Base-by-base conservation (phyloP, 2,797 vertebrate species). In the Nannoperca australis region DNA sequence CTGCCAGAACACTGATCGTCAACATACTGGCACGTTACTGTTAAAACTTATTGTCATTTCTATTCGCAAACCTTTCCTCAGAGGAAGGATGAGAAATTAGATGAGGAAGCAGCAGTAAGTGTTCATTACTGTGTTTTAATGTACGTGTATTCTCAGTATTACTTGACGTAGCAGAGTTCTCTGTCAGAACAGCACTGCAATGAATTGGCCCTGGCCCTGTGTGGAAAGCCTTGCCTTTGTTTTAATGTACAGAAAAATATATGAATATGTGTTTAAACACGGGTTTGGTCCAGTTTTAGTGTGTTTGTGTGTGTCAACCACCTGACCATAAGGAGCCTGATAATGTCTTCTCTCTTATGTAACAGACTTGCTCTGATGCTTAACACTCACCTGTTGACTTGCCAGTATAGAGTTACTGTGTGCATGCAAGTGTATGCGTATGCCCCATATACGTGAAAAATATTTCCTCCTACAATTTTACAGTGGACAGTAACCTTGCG, bases 361-460 rank as follows among this genome's bases (percentile, higher is more conserved):
- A 82, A 87, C 63, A 69, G 59, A 60, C 49, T 70, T 53, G 40
- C 60, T 81, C 77, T 83, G 38, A 87, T 15, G 30, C 66, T 59
- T n/a, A 38, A 49, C 60, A 42, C 70, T 80, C 67, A 76, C 63
- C 73, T 56, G 42, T 53, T 85, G 27, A 64, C 71, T 58, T 78
- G 67, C 78, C 38, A 45, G 64, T 60, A 7, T 54, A 71, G 54
- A 68, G 13, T 73, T 59, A 69, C 38, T 36, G 14, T 60, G 63
- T 59, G 72, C 50, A 70, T 49, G 58, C 70, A 76, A 64, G 64
- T 83, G 78, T 87, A 58, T 82, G 73, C 62, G 54, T 72, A 56
- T 63, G 71, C 24, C 18, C 15, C 18, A 54, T 50, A 8, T 64
- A 56, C 47, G 70, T 82, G 40, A 80, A 73, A 84, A 30, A 68